Conservation (phyloP, 2,888 invertebrate species). For the Andrena trimmerana region DNA sequence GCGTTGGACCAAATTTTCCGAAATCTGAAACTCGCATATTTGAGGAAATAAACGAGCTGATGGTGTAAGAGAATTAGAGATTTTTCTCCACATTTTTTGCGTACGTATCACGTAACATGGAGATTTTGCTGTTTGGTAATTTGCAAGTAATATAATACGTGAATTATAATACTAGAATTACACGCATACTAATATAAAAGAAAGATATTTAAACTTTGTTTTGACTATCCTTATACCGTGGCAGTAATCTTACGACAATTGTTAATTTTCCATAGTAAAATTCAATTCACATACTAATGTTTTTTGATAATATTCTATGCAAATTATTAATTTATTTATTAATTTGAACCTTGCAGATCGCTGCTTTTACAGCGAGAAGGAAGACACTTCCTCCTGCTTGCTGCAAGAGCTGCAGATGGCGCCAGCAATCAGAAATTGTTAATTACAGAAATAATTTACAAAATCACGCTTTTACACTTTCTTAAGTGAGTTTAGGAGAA, state of each 20-base stretch:
- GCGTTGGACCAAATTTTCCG: neutral
- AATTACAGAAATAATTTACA: neutral
- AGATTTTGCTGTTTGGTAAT: neutral
- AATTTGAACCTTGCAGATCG: constrained; percentile 29
- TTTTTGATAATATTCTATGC: too few relatives aligned
- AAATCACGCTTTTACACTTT: neutral
- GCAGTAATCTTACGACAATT: too few relatives aligned
- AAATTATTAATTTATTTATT: neutral
- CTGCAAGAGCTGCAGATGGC: constrained; percentile 43
- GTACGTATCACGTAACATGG: neutral
- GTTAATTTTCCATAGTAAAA: too few relatives aligned
- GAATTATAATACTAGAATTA: too few relatives aligned
- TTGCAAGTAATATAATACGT: too few relatives aligned
- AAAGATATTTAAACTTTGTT: too few relatives aligned
- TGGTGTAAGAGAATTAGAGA: too few relatives aligned
- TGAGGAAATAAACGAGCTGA: neutral
- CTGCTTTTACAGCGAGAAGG: constrained; percentile 39
- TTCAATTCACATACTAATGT: too few relatives aligned
- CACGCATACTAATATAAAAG: too few relatives aligned
- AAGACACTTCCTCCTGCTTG: constrained; percentile 15
- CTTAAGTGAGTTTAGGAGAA: too few relatives aligned
- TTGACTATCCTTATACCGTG: too few relatives aligned
- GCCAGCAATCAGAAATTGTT: constrained; percentile 23
- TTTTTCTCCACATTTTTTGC: neutral
- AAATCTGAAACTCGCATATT: constrained; percentile 6